phyloP scores from a whole-genome alignment of 2,797 vertebrate species.

The Chaetodon trifasciatus region DNA sequence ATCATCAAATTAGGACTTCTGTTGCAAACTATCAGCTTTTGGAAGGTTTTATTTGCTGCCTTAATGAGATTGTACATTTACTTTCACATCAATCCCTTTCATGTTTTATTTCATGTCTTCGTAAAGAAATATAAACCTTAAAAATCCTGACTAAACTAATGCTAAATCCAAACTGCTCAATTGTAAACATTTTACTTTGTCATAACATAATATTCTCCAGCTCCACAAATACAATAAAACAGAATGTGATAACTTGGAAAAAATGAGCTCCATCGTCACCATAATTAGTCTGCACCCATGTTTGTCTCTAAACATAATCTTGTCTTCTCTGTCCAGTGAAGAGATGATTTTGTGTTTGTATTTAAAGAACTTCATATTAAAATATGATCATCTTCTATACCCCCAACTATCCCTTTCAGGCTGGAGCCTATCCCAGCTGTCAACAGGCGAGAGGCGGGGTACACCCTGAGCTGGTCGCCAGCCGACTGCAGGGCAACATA shows the following conservation, averaged over 20 bases:
- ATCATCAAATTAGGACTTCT: not conserved
- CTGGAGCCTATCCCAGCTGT: too few species aligned
- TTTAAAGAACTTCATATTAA: not conserved
- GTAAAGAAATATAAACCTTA: not conserved
- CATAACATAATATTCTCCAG: too few species aligned
- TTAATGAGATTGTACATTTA: conserved; percentile 51
- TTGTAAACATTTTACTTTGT: not conserved
- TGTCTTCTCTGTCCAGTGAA: not conserved
- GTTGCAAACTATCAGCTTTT: too few species aligned
- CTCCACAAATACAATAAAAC: too few species aligned
- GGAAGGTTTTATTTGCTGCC: conserved; percentile 81
- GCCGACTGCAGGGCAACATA: too few species aligned
- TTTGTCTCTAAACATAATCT: not conserved
- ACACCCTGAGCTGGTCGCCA: too few species aligned
- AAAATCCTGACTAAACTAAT: not conserved
- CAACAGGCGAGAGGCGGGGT: too few species aligned
- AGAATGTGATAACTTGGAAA: too few species aligned
- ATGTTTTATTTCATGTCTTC: conserved; percentile 8
- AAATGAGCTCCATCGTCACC: not conserved
- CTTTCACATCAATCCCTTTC: conserved; percentile 43
- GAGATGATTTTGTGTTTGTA: not conserved
- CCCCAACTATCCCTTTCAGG: too few species aligned
- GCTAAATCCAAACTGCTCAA: not conserved
- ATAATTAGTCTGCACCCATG: not conserved
- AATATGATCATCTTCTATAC: too few species aligned